Conservation (phyloP, 2,113 vertebrate species). For the Echinops telfairi region DNA sequence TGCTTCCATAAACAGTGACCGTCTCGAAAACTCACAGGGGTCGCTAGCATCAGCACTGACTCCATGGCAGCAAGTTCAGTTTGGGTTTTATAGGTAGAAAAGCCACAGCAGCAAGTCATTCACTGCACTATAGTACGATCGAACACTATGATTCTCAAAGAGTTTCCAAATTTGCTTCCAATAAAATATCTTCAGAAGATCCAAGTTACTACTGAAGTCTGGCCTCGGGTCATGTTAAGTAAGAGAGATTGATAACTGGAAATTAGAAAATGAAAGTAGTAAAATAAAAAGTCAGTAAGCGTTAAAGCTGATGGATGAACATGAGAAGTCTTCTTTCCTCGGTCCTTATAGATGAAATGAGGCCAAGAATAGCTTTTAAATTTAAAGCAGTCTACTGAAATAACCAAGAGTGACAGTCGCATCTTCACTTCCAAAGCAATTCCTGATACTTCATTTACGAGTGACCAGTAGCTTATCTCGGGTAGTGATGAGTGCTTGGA, state of each 20-base stretch:
- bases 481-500: neutral
- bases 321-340: neutral
- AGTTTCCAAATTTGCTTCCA: neutral
- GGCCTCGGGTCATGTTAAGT: neutral
- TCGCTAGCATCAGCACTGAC: too few species aligned
- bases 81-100: too few species aligned
- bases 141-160: neutral
- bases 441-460: constrained; percentile 24
- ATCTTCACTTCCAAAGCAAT: constrained; percentile 49
- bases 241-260: neutral
- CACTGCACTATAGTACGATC: neutral
- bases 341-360: neutral
- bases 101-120: too few species aligned
- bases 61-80: too few species aligned
- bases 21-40: too few species aligned
- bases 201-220: neutral
- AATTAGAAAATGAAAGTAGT: neutral
- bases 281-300: constrained; percentile 6
- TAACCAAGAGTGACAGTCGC: constrained; percentile 51
- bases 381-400: constrained; percentile 55
- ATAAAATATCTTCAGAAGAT: neutral
- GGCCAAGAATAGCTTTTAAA: constrained; percentile 40
- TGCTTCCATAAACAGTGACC: too few species aligned
- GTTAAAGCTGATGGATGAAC: constrained; percentile 35
- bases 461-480: neutral